Evolutionary conservation across 2,797 vertebrate species (phyloP).

Genomic region (Eremophila alpestris): DNA sequence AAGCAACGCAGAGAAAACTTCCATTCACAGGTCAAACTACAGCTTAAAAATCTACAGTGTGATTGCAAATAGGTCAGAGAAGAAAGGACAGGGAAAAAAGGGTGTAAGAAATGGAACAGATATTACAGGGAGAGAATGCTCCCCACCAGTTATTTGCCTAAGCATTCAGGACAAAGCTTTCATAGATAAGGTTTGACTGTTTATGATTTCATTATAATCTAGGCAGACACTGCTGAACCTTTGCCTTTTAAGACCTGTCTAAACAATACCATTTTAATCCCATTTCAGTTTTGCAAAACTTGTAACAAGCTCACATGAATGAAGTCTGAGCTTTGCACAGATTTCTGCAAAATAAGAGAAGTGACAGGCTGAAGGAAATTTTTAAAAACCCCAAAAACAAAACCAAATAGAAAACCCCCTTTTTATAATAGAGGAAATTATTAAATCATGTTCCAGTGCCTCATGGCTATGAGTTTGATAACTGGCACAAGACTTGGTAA

Average conservation of each 20-base stretch:
- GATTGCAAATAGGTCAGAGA: neutral
- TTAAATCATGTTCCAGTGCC: neutral
- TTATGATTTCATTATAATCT: neutral
- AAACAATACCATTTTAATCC: neutral
- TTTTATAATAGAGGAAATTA: neutral
- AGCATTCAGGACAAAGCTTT: neutral
- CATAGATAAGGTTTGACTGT: neutral
- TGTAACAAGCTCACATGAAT: neutral
- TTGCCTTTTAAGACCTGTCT: neutral
- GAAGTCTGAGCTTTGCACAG: neutral
- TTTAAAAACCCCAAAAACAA: neutral
- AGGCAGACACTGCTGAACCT: neutral
- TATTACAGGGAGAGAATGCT: neutral
- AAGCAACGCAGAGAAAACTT: neutral
- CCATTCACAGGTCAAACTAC: neutral
- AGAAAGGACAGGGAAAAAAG: neutral
- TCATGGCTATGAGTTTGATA: neutral
- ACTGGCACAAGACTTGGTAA: neutral
- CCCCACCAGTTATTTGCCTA: neutral
- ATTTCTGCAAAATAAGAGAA: neutral
- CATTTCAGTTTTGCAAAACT: neutral
- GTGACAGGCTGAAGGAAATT: neutral
- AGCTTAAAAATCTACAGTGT: neutral
- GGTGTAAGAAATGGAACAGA: neutral
- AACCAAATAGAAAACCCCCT: neutral